A percentile compares a stretch with the other conserved stretches of the same genome.
phyloP scores from a whole-genome alignment of 92 coral and sea anemone species.

The Phenganax subtilis region DNA sequence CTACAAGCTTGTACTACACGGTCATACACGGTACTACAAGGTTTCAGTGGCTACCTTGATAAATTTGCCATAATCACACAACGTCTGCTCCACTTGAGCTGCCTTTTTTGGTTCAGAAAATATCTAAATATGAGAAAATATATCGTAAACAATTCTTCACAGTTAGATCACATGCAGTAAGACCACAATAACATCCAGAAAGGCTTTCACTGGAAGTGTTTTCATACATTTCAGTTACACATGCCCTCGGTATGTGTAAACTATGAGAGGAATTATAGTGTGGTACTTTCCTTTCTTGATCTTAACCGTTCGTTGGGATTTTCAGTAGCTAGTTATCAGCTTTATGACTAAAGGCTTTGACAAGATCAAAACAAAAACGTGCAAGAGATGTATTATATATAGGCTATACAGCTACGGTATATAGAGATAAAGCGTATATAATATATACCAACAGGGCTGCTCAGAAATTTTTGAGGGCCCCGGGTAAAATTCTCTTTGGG shows the following conservation, averaged over 20 bases:
- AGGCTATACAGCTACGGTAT: neutral
- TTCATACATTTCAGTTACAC: neutral
- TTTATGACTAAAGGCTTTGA: too few species aligned
- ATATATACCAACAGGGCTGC: neutral
- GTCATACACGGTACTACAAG: neutral
- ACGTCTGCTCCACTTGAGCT: conserved; percentile 71
- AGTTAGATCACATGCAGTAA: too few species aligned
- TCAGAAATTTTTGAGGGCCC: too few species aligned
- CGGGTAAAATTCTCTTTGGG: too few species aligned
- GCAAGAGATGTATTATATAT: neutral
- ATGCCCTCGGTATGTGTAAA: too few species aligned
- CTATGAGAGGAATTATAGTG: too few species aligned
- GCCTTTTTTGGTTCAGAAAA: conserved; percentile 85
- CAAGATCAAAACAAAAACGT: too few species aligned
- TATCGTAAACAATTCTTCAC: too few species aligned
- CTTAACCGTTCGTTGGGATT: too few species aligned
- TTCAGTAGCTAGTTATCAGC: too few species aligned
- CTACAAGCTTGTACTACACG: neutral
- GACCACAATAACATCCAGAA: too few species aligned
- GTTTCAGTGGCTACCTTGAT: conserved; percentile 55
- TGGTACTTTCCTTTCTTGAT: too few species aligned
- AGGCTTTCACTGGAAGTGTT: neutral
- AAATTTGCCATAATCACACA: conserved; percentile 60
- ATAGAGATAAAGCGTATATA: neutral
- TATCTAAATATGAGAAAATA: conserved; percentile 41